Evolutionary conservation across 2,888 invertebrate species (phyloP).

Genomic region (Caenorhabditis sp.): DNA sequence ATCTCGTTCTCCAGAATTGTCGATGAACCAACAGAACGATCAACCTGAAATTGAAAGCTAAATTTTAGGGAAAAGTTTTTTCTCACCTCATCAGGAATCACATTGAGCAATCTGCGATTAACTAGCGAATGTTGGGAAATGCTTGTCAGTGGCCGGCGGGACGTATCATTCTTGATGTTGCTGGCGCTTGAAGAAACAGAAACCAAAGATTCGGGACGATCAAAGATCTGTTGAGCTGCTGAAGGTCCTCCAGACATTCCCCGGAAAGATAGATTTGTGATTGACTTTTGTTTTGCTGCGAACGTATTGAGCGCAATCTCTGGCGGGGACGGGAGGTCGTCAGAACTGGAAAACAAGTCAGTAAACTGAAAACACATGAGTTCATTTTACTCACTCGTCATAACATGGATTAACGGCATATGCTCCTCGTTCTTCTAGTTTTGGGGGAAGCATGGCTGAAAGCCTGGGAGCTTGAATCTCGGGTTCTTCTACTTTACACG

Average conservation of each 20-base stretch:
- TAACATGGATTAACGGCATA: slow-evolving; percentile 28
- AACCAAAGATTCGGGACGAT: slow-evolving; percentile 61
- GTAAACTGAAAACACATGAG: too few relatives aligned
- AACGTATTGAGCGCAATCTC: slow-evolving; percentile 63
- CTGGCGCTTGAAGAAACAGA: slow-evolving; percentile 32
- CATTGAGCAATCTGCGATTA: slow-evolving; percentile 53
- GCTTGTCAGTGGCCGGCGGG: slow-evolving; percentile 23
- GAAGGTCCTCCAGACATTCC: slow-evolving; percentile 46
- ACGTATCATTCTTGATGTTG: slow-evolving; percentile 1
- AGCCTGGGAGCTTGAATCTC: not conserved
- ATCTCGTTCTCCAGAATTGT: slow-evolving; percentile 68
- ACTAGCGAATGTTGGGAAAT: slow-evolving; percentile 50
- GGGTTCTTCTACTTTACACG: slow-evolving; percentile 36
- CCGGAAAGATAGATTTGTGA: slow-evolving; percentile 64
- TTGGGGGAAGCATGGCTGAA: slow-evolving; percentile 22
- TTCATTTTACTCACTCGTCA: slow-evolving; percentile 32
- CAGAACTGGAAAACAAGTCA: slow-evolving; percentile 21
- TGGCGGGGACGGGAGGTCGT: slow-evolving; percentile 60
- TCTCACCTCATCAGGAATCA: slow-evolving; percentile 63
- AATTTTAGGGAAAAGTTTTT: not conserved
- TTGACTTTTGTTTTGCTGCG: slow-evolving; percentile 55
- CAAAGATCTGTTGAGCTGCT: slow-evolving; percentile 60
- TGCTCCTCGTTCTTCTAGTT: not conserved
- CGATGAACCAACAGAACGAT: slow-evolving; percentile 68
- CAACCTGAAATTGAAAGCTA: slow-evolving; percentile 37